phyloP scores from a whole-genome alignment of 2,797 vertebrate species.

The Lithobates pipiens region DNA sequence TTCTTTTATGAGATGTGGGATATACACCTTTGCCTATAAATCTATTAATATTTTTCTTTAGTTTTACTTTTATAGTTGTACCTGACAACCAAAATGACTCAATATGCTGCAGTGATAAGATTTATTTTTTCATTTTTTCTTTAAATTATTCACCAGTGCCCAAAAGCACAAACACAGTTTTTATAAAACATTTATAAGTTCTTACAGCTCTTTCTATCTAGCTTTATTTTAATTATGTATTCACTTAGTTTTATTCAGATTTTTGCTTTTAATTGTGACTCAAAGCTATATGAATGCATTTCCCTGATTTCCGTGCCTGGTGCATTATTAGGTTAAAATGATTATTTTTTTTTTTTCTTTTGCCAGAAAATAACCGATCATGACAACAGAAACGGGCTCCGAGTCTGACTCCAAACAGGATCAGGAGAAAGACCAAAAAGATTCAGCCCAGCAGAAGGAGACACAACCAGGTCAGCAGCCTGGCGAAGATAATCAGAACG shows the following conservation, averaged over 20 bases:
- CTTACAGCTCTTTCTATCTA: conserved; percentile 7
- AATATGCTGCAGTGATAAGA: not conserved
- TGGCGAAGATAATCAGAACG: conserved; percentile 67
- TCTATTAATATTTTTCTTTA: not conserved
- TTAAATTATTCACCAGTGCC: conserved; percentile 10
- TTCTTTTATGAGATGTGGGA: not conserved
- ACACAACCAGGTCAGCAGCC: conserved; percentile 66
- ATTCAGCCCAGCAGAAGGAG: conserved; percentile 41
- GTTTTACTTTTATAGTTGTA: not conserved
- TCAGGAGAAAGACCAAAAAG: conserved; percentile 78
- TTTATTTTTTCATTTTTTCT: not conserved
- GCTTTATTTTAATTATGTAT: not conserved
- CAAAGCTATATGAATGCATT: not conserved
- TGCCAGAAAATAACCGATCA: conserved; percentile 86
- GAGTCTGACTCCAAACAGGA: conserved; percentile 87
- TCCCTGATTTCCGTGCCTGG: not conserved
- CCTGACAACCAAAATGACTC: not conserved
- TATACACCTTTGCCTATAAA: not conserved
- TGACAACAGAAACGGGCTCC: conserved; percentile 92
- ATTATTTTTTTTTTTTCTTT: not conserved
- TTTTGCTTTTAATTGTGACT: not conserved
- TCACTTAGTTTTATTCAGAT: not conserved
- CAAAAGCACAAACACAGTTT: not conserved
- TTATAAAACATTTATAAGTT: conserved; percentile 32
- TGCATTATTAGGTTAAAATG: not conserved